Evolutionary conservation across 2,113 vertebrate species (phyloP), one percentile per base, ranked within the genome.

Genomic region (Lophotis ruficrista): DNA sequence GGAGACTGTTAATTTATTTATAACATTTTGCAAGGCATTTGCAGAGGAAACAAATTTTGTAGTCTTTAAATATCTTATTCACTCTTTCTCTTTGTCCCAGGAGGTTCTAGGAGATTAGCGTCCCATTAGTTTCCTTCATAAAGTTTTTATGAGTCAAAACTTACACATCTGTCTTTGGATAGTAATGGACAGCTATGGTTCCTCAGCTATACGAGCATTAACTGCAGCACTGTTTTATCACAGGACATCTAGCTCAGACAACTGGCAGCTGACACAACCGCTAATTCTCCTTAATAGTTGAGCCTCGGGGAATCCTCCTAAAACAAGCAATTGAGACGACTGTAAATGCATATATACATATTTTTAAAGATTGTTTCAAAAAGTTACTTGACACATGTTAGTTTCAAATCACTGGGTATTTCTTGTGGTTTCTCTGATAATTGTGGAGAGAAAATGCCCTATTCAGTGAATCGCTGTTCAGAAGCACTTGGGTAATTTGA

Each of bases 1-100:
- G 77, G 68, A 93, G 97, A 57, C 31, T 60, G 22, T 30, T 87
- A n/a, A 92, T 93, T 97, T 80, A 87, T 95, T 75, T 43, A 92
- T 90, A 78, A 69, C 21, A 12, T 62, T 93, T 90, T 64, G 20
- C 62, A 95, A 90, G 68, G 30, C 7, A 0, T 82, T 95, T 94
- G 83, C 37, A 53, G 76, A 89, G 79, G 71, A 94, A 91, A 76
- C 64, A 64, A 89, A 65, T 95, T 71, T 54, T 83, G 27, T 89
- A 53, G 25, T 48, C 77, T 88, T 92, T 82, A 95, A 93, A 78
- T 85, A 89, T 53, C 57, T 38, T 87, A 79, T 17, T 83, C 2
- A 7, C 6, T 88, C 30, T 90, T 68, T 83, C n/a, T 87, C 25
- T 82, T 64, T 89, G 28, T 91, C 94, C 65, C 64, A 82, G 4